These are phyloP conservation scores for Henicopernis longicauda DNA, from an alignment of 2,113 vertebrate genomes.

Conservation along the genomic window DNA sequence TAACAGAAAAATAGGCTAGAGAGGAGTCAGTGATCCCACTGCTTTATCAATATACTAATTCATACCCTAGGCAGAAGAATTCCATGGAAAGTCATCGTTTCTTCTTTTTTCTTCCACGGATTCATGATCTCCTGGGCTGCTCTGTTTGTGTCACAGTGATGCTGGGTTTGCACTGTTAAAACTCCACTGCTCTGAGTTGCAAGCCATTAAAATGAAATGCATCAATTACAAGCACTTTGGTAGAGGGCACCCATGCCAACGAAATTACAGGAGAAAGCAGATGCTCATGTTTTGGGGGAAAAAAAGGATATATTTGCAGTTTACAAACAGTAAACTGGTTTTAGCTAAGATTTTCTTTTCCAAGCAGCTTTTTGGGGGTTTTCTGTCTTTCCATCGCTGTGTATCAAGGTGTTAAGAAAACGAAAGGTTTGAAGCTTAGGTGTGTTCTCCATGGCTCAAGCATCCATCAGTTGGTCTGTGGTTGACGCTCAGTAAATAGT, in stretches of 20 bases:
- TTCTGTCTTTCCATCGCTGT: background rate
- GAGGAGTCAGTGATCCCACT: background rate
- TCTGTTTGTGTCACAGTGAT: background rate
- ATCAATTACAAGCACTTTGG: background rate
- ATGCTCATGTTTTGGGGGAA: background rate
- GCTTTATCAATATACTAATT: conserved; percentile 13
- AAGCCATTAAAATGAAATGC: background rate
- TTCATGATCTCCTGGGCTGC: background rate
- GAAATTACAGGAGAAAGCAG: background rate
- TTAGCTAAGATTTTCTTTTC: background rate
- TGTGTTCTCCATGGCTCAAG: background rate
- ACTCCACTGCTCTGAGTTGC: background rate
- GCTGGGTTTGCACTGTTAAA: background rate
- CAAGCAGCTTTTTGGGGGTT: background rate
- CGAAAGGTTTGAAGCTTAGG: background rate
- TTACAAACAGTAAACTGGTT: background rate
- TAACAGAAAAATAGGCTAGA: background rate
- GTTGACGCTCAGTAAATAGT: background rate
- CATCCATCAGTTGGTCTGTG: background rate
- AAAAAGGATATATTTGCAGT: background rate
- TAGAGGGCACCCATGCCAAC: background rate
- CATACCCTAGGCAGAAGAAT: background rate
- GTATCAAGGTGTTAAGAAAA: background rate
- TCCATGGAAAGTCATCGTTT: background rate
- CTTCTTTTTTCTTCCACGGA: background rate